Evolutionary conservation across 2,888 invertebrate genomes (phyloP).

Genomic region (Drosophila lutescens): DNA sequence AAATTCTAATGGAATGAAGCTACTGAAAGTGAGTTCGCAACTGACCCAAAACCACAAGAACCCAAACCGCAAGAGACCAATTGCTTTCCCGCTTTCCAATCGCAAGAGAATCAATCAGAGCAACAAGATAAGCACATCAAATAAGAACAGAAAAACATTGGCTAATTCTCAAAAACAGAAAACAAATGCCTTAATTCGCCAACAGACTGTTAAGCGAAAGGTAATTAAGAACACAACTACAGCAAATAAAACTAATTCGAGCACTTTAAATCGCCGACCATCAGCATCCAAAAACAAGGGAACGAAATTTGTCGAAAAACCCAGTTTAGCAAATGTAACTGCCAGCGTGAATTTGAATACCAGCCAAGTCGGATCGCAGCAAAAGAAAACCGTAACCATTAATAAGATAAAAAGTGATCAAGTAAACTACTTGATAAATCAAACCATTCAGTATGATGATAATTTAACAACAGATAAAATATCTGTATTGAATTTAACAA

Average conservation of each 20-base stretch:
- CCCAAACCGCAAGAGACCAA: slow-evolving; percentile 3
- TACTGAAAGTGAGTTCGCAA: slow-evolving; percentile 1
- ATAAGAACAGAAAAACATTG: slow-evolving; percentile 4
- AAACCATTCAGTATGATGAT: neutral
- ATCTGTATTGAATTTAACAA: neutral
- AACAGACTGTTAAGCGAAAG: slow-evolving; percentile 17
- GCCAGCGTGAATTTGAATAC: slow-evolving; percentile 6
- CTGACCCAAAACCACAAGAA: slow-evolving; percentile 20
- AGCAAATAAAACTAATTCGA: slow-evolving; percentile 10
- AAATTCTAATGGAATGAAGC: slow-evolving; percentile 2
- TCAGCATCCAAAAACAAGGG: slow-evolving; percentile 1
- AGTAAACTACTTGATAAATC: neutral
- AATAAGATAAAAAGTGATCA: neutral
- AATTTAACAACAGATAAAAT: neutral
- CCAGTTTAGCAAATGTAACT: slow-evolving; percentile 4
- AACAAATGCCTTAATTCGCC: slow-evolving; percentile 1
- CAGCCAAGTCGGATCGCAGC: slow-evolving; percentile 4
- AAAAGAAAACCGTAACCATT: slow-evolving; percentile 4
- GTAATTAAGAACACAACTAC: slow-evolving; percentile 19
- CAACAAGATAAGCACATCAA: slow-evolving; percentile 3
- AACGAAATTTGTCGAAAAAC: neutral
- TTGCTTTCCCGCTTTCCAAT: slow-evolving; percentile 7
- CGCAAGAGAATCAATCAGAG: slow-evolving; percentile 19
- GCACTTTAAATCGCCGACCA: slow-evolving; percentile 1
- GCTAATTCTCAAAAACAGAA: slow-evolving; percentile 1